Evolutionary conservation across 2,113 vertebrate genomes (phyloP), one percentile per base, ranked within the genome.

Genomic region (Paedocypris sp.): DNA sequence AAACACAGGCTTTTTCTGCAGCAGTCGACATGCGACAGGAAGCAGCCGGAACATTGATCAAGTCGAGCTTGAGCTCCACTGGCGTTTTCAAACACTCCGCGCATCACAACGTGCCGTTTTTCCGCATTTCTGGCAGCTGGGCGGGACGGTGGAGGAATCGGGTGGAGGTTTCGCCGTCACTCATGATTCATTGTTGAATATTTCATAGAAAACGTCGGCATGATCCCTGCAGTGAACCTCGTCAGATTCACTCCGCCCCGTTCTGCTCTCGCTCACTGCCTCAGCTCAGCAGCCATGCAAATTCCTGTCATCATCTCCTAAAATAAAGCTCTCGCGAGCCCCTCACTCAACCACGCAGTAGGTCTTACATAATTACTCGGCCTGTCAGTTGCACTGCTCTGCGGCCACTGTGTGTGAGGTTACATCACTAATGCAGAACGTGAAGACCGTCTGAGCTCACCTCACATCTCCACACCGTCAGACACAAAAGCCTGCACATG

Each of bases 361-460:
- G 46, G 64, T 33, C 52, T 75, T 74, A 73, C 69, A 63, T 67
- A 75, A 77, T 68, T 53, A 51, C 48, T 57, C 42, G 8, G 25
- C 53, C 29, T 64, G 50, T 77, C 72, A 69, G 69, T 53, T 26
- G 50, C 67, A 19, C 16, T 45, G 35, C 41, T 28, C 45, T 39
- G 33, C n/a, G 41, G 62, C 48, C 51, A 28, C 58, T 66, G 46
- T 19, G n/a, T n/a, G 12, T 35, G 43, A 70, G 32, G n/a, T 46
- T 67, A 39, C 64, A 57, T 67, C 22, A 28, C 49, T 51, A 51
- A 35, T 63, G 32, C 58, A 60, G 39, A 39, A 26, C 38, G 31
- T 41, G 32, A 62, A 38, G 53, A 59, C 58, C 22, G 26, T 41
- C 50, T 46, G 16, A 6, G 48, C 46, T 46, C 22, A 48, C 19